Base-by-base conservation (phyloP, 2,888 invertebrate genomes). In the Drosophila helvetica region DNA sequence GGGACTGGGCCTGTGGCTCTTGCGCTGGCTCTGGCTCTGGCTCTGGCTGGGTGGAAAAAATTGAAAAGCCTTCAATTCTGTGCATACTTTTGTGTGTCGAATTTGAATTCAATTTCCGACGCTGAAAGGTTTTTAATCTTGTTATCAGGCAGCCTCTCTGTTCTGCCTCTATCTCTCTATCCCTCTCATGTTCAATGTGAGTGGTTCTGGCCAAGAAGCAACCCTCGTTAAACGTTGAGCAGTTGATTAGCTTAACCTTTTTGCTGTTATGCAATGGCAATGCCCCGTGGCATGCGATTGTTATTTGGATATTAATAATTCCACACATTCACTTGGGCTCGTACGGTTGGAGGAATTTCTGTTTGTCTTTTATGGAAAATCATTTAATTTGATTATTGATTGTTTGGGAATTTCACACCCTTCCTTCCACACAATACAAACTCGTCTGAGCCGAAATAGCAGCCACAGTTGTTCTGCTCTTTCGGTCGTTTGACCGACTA, bases 91-190 rank as follows among this genome's bases (percentile, higher is more conserved):
- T 86, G 87, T 87, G 89, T 85, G 79, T 79, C 85, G 87, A 86
- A 86, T 88, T 86, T 78, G 75, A 86, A 86, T 86, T 86, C 87
- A 86, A 88, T 86, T 86, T 86, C 85, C 80, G 85, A 79, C 73
- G 82, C 81, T 86, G 85, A 86, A 88, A 86, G 89, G 89, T 86
- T 86, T 86, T 88, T 86, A 86, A 86, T 86, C 89, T 86, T 86
- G 87, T 88, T 86, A 84, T 70, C 78, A 51, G 66, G 64, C 75
- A 68, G 80, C 68, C 78, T 55, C 68, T 60, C 63, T 68, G 38
- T 43, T 38, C 15, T 38, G 33, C 5, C 38, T 38, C 15, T 38
- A 15, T 38, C 38, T 38, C 38, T 53, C 58, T 62, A 45, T 53
- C 55, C 52, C 61, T 65, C 68, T 72, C 48, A 59, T 51, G 66